A percentile compares a stretch with the other conserved stretches of the same genome.
phyloP scores from a whole-genome alignment of 92 coral and sea anemone genomes.

The Palythoa grandiflora region DNA sequence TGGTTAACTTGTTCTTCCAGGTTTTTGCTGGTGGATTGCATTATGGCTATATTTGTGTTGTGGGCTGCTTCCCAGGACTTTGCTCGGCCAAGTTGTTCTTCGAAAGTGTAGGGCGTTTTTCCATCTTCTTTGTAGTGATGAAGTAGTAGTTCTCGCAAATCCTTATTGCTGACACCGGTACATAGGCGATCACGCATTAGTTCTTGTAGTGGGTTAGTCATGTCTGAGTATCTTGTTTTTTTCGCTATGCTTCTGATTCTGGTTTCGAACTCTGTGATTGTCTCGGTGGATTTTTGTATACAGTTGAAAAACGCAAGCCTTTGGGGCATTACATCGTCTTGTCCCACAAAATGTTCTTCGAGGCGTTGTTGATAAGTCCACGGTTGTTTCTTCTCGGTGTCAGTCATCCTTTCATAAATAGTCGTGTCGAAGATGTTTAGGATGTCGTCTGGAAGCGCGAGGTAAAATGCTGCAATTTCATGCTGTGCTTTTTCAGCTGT shows the following conservation, averaged over 20 bases:
- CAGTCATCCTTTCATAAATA: not conserved
- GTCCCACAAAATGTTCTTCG: conserved; percentile 31
- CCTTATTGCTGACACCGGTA: conserved; percentile 33
- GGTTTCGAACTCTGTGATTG: conserved; percentile 34
- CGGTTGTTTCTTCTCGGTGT: conserved; percentile 26
- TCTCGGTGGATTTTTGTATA: conserved; percentile 10
- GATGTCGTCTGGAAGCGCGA: conserved; percentile 38
- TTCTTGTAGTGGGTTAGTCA: not conserved
- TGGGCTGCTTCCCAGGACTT: conserved; percentile 55
- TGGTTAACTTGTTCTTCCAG: conserved; percentile 40
- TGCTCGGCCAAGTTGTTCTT: conserved; percentile 42
- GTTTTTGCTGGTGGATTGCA: conserved; percentile 2
- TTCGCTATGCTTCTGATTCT: conserved; percentile 14
- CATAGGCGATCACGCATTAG: too few relatives aligned
- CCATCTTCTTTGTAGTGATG: conserved; percentile 37
- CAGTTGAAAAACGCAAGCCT: conserved; percentile 28
- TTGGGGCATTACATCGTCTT: conserved; percentile 21
- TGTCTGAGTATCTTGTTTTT: not conserved
- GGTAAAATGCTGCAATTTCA: conserved; percentile 35
- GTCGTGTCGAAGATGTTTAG: conserved; percentile 36
- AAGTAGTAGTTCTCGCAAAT: conserved; percentile 45
- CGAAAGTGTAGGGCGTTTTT: conserved; percentile 45
- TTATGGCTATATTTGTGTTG: conserved; percentile 41
- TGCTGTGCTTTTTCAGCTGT: conserved; percentile 28
- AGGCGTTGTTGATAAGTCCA: conserved; percentile 35